phyloP scores from a whole-genome alignment of 1,140 invertebrate species.

The Eueides isabella region DNA sequence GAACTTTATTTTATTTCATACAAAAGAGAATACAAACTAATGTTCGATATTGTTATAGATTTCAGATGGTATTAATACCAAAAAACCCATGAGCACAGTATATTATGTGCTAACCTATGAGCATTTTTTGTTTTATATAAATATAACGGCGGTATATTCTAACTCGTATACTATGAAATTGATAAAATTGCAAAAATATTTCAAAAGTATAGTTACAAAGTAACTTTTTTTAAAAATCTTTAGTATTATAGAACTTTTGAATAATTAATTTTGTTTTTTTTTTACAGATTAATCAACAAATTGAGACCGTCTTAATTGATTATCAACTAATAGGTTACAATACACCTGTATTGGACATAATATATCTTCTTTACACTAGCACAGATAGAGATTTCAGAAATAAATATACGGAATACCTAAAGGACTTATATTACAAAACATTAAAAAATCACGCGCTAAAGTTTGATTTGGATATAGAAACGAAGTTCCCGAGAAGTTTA shows the following conservation, averaged over 20 bases:
- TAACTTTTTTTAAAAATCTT: too few species aligned
- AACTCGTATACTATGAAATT: too few species aligned
- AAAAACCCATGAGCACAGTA: too few species aligned
- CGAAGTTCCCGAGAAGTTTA: not conserved
- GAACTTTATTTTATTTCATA: too few species aligned
- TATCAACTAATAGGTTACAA: constrained; percentile 52
- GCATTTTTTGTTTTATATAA: too few species aligned
- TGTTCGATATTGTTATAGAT: too few species aligned
- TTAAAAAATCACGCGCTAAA: not conserved
- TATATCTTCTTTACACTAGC: constrained; percentile 47
- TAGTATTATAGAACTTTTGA: not conserved
- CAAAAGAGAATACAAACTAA: too few species aligned
- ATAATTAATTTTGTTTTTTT: not conserved
- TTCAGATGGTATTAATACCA: too few species aligned
- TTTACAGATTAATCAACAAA: constrained; percentile 48
- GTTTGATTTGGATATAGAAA: not conserved
- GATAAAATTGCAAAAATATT: too few species aligned
- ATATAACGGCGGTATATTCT: too few species aligned
- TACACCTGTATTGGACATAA: constrained; percentile 48
- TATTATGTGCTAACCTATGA: too few species aligned
- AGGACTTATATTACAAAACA: constrained; percentile 44
- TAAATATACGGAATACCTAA: constrained; percentile 45
- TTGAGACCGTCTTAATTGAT: constrained; percentile 48
- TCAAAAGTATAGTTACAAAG: too few species aligned
- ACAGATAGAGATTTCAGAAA: constrained; percentile 48